phyloP scores from a whole-genome alignment of 2,113 vertebrate species.

The Trogon surrucura region DNA sequence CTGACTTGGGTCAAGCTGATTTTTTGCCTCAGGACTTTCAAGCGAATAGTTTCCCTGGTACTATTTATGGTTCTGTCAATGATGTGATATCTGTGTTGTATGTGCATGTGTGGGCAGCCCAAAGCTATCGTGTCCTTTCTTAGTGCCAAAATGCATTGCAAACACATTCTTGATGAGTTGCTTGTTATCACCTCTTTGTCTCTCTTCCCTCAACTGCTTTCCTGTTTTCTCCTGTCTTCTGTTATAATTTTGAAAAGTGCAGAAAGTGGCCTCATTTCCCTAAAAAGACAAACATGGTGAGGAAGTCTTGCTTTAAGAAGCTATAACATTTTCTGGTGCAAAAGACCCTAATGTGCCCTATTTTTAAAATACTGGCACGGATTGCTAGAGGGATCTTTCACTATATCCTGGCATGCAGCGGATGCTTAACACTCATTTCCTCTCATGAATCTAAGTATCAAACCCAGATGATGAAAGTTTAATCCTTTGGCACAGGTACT shows the following conservation, averaged over 20 bases:
- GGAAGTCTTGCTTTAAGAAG: not conserved
- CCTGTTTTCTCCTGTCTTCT: not conserved
- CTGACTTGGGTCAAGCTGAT: not conserved
- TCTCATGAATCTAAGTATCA: slow-evolving; percentile 27
- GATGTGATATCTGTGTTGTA: not conserved
- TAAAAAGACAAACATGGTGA: not conserved
- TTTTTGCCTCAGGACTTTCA: not conserved
- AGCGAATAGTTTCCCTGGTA: not conserved
- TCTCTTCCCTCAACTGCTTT: not conserved
- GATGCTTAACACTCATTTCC: slow-evolving; percentile 52
- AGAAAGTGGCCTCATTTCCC: not conserved
- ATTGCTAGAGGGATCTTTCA: slow-evolving; percentile 25
- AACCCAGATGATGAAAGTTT: slow-evolving; percentile 58
- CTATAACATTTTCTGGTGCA: not conserved
- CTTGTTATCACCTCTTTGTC: not conserved
- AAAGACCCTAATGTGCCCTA: not conserved
- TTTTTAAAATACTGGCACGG: slow-evolving; percentile 7
- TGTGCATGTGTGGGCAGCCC: not conserved
- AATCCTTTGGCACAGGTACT: slow-evolving; percentile 62
- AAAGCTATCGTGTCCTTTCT: not conserved
- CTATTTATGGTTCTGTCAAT: not conserved
- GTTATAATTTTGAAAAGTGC: not conserved
- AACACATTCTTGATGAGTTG: not conserved
- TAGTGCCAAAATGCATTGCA: not conserved
- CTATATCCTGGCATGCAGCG: slow-evolving; percentile 29